Evolutionary conservation across 2,888 invertebrate genomes (phyloP), one percentile per base, ranked within the genome.

Genomic region (Masnerella sp.): DNA sequence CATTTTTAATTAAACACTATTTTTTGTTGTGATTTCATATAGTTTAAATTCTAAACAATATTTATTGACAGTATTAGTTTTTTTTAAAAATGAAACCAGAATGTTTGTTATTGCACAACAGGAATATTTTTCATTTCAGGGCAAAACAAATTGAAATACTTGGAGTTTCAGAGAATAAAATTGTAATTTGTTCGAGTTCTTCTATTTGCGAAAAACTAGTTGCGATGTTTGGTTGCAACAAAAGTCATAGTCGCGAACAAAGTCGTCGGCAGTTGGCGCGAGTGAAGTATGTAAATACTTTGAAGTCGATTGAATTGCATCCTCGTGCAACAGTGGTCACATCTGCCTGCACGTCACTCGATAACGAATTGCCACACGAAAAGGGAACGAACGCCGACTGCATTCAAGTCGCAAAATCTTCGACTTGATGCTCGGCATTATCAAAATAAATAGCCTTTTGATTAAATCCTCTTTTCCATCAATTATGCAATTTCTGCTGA

Each of bases 331-430:
- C 49, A 30, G 43, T 49, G 51, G 49, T 59, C 51, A 51, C 68
- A 68, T 68, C 68, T 68, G 59, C 51, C 36, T 52, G 43, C 59
- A 32, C 42, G 51, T 45, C 59, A 43, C 36, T 38, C 52, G 59
- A 61, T 69, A 69, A 69, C 54, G 61, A 69, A 69, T 69, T 54
- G 28, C 69, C 54, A 32, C 45, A 30, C 49, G 43, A 52, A 68
- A 68, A 59, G 49, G n/a, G 49, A 20, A 15, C 49, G 30, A 45
- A 58, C 30, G 40, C 45, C 40, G 49, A 18, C 52, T 43, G 38
- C 49, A 54, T 69, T 28, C 15, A 59, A 20, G 22, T 15, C 15
- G 11, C 42, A 17, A 68, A 58, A 42, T 47, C 34, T 40, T 49
- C 61, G 15, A 51, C 34, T 34, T 52, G 51, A 14, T 34, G 17